Conservation (phyloP, 2,797 vertebrate species). For the Tokudaia tokunoshimensis region DNA sequence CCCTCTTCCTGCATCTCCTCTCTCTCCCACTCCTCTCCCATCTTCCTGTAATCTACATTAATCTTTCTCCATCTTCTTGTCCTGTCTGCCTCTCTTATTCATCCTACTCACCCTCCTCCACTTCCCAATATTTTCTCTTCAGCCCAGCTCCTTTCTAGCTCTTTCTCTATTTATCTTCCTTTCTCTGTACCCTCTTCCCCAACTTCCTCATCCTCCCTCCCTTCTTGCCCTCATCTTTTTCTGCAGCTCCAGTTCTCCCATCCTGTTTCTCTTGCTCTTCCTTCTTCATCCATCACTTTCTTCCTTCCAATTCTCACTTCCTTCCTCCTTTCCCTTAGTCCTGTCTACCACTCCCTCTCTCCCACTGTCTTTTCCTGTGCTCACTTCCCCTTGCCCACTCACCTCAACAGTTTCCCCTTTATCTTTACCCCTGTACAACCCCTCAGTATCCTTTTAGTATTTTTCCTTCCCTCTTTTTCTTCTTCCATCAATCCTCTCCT, state of each 20-base stretch:
- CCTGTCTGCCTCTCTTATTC: not conserved
- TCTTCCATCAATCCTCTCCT: not conserved
- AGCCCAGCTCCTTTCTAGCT: not conserved
- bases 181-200: not conserved
- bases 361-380: not conserved
- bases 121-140: not conserved
- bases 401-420: no score
- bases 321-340: not conserved
- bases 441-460: not conserved
- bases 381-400: no score
- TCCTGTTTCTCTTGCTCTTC: not conserved
- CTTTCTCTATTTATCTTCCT: not conserved
- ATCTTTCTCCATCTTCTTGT: not conserved
- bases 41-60: not conserved
- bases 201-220: not conserved
- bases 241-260: not conserved
- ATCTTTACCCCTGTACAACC: not conserved
- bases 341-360: not conserved
- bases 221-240: not conserved
- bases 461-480: not conserved
- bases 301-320: not conserved
- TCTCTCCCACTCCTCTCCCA: not conserved
- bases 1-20: not conserved
- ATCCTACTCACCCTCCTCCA: not conserved
- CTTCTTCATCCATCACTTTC: not conserved